Base-by-base conservation (phyloP, 2,797 vertebrate species). In the Dermochelys coriacea region DNA sequence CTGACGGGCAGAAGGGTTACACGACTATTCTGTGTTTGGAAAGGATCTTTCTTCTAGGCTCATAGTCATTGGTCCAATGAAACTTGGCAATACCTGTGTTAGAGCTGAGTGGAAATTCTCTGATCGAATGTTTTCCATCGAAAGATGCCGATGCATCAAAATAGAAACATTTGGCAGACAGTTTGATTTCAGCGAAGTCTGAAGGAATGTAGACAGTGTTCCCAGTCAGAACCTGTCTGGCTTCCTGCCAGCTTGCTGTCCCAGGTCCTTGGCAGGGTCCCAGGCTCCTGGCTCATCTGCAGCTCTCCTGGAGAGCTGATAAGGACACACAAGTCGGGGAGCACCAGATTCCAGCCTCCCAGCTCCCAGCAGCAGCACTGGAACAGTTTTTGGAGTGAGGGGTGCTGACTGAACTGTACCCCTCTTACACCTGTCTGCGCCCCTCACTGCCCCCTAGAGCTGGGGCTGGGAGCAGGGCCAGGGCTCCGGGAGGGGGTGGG, bases 11-110 rank as follows among this genome's bases (percentile, higher is more conserved):
- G n/a, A n/a, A n/a, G n/a, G n/a, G n/a, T n/a, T n/a, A n/a, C n/a
- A n/a, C n/a, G n/a, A n/a, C 29, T 18, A 1, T 0, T 1, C 4
- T 5, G 18, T 84, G 31, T 95, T 96, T 96, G 95, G 50, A 90
- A 37, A 18, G 27, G 23, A 23, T 51, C 51, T 93, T 88, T 94
- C 81, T 86, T 91, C 55, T 87, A 89, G 29, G 37, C 83, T 90
- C 55, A 23, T n/a, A 55, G 93, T 93, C 64, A 86, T 75, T 52
- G 51, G 8, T 86, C 79, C 52, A 84, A 93, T 92, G 79, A 0
- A 12, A 88, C 71, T 59, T 31, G 86, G 81, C 68, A 50, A 29
- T 80, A n/a, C n/a, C n/a, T 88, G 49, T 52, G 18, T 5, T 1
- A 31, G 57, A 49, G 49, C 34, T 45, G 27, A 29, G 7, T 71